A percentile compares a stretch with the other conserved stretches of the same genome.
phyloP scores from a whole-genome alignment of 2,888 invertebrate genomes.

The Tortrix viridana region DNA sequence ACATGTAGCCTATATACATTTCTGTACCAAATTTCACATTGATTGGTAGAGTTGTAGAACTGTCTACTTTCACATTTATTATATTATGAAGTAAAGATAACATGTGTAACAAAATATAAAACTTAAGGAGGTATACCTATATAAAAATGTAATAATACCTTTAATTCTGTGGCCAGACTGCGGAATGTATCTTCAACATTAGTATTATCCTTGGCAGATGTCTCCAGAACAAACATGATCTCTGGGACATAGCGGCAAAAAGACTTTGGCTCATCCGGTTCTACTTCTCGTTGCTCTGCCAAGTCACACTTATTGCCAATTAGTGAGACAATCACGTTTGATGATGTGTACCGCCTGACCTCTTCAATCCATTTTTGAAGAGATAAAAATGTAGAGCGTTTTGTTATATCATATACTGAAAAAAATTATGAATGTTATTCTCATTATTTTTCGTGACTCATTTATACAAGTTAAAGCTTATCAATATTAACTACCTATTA shows the following conservation, averaged over 20 bases:
- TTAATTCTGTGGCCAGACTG: conserved; percentile 93
- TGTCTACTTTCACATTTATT: too few species aligned
- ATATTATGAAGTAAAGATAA: too few species aligned
- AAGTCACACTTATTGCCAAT: conserved; percentile 97
- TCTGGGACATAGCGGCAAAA: conserved; percentile 94
- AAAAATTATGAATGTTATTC: conserved; percentile 41
- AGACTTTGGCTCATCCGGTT: conserved; percentile 93
- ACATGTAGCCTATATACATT: too few species aligned
- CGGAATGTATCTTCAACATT: conserved; percentile 96
- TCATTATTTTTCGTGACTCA: conserved; percentile 5
- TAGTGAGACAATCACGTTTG: conserved; percentile 94
- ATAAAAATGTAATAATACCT: conserved; percentile 73
- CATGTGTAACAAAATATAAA: not conserved
- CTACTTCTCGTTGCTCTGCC: conserved; percentile 91
- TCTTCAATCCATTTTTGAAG: conserved; percentile 98
- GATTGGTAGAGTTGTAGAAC: too few species aligned
- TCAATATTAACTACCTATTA: conserved; percentile 87
- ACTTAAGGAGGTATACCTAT: not conserved
- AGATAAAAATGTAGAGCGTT: conserved; percentile 94
- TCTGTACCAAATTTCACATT: too few species aligned
- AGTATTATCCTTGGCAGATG: conserved; percentile 95
- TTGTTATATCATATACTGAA: conserved; percentile 97
- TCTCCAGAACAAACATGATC: conserved; percentile 93
- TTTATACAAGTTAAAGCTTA: conserved; percentile 4
- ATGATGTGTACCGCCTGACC: conserved; percentile 96